phyloP scores from a whole-genome alignment of 2,888 invertebrate genomes.

The Deilephila elpenor region DNA sequence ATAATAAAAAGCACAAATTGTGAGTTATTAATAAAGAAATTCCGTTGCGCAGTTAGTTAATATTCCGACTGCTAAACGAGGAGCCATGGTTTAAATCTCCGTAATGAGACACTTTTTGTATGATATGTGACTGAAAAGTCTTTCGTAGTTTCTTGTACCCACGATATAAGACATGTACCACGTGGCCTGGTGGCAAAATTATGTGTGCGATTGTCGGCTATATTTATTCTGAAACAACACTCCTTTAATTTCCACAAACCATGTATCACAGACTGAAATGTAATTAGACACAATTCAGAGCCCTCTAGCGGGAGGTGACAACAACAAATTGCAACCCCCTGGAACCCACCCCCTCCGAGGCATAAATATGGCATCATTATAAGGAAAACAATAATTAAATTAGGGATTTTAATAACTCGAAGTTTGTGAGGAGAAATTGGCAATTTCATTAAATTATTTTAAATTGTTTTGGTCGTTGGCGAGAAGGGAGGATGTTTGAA shows the following conservation, averaged over 20 bases:
- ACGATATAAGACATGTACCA: no score
- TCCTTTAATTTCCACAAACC: background rate
- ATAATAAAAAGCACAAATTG: no score
- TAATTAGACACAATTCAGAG: conserved; percentile 8
- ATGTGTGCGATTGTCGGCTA: no score
- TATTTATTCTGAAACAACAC: background rate
- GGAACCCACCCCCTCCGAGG: background rate
- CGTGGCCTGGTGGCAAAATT: no score
- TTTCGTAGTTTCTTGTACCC: no score
- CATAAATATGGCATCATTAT: conserved; percentile 13
- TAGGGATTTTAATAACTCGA: conserved; percentile 9
- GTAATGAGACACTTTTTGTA: no score
- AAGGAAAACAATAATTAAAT: conserved; percentile 17
- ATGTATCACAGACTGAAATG: background rate
- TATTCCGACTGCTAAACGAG: no score
- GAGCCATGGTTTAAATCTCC: no score
- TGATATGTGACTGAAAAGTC: no score
- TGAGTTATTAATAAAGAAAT: no score
- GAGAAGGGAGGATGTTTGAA: background rate
- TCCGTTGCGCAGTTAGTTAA: no score
- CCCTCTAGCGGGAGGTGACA: background rate
- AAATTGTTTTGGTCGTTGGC: background rate
- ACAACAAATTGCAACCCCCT: conserved; percentile 3
- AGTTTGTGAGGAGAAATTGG: background rate
- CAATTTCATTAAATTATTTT: conserved; percentile 7